Percentiles rank a stretch among this genome's conserved stretches.
Conservation (phyloP, 2,888 invertebrate genomes). For the Cryptophagus acutangulus region DNA sequence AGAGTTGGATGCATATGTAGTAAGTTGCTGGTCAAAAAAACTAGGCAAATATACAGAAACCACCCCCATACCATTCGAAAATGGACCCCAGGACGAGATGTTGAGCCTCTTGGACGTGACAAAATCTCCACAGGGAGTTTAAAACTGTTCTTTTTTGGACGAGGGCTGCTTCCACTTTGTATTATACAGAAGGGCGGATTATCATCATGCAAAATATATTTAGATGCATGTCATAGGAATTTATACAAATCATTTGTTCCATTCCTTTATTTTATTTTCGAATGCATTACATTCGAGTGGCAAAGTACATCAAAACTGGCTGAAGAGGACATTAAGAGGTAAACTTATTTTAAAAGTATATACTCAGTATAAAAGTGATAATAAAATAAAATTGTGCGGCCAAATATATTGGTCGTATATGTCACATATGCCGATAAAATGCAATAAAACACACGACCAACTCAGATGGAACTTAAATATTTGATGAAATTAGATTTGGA, state of each 20-base stretch:
- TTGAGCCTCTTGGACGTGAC: constrained; percentile 46
- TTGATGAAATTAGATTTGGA: constrained; percentile 28
- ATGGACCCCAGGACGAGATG: constrained; percentile 40
- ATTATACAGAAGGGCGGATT: constrained; percentile 10
- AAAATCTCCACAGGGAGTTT: constrained; percentile 50
- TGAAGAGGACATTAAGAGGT: too few species aligned
- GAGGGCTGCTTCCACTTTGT: constrained; percentile 15
- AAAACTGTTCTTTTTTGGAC: constrained; percentile 29
- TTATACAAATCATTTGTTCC: too few species aligned
- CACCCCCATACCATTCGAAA: constrained; percentile 28
- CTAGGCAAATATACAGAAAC: too few species aligned
- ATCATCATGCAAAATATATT: too few species aligned
- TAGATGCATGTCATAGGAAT: too few species aligned
- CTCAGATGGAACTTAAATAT: constrained; percentile 22
- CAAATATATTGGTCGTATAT: constrained; percentile 30
- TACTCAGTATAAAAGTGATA: constrained; percentile 26
- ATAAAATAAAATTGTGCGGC: constrained; percentile 22
- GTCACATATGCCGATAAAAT: constrained; percentile 29
- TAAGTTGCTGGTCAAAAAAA: too few species aligned
- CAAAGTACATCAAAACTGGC: too few species aligned
- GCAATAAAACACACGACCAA: constrained; percentile 22
- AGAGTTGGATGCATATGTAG: too few species aligned
- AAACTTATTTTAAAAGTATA: too few species aligned
- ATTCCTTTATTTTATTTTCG: too few species aligned
- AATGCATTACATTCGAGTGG: too few species aligned